These are phyloP conservation scores for Agrilus planipennis DNA, from an alignment of 1,140 invertebrate species.

Conservation along the genomic window DNA sequence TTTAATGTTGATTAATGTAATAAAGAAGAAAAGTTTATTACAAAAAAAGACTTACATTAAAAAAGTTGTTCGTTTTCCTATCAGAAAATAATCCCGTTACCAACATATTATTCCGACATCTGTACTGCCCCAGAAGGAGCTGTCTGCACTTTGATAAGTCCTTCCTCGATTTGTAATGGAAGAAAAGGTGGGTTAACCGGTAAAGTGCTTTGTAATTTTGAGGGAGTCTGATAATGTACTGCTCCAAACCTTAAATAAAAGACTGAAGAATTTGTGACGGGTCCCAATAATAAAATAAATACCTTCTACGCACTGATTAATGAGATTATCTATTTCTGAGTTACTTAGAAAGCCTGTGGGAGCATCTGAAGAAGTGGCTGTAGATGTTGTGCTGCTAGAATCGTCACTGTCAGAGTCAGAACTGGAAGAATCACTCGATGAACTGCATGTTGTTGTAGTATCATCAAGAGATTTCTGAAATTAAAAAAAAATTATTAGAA, in stretches of 20 bases:
- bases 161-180: conserved; percentile 55
- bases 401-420: conserved; percentile 29
- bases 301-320: conserved; percentile 27
- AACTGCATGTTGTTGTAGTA: conserved; percentile 7
- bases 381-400: conserved; percentile 18
- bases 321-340: conserved; percentile 23
- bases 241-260: conserved; percentile 58
- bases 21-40: neutral
- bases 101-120: conserved; percentile 46
- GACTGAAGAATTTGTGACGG: neutral
- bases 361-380: conserved; percentile 22
- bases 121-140: conserved; percentile 55
- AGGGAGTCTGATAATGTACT: conserved; percentile 73
- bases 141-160: conserved; percentile 57
- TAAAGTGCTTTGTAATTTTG: conserved; percentile 91
- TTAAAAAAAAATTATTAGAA: neutral
- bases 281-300: conserved; percentile 20
- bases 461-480: conserved; percentile 9
- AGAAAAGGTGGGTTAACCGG: conserved; percentile 73
- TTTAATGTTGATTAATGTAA: conserved; percentile 24
- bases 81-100: conserved; percentile 76
- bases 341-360: conserved; percentile 24
- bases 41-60: conserved; percentile 50
- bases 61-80: conserved; percentile 75
- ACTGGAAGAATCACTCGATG: conserved; percentile 18